Evolutionary conservation across 1,140 invertebrate genomes (phyloP).

Genomic region (Macrobrachium nipponense): DNA sequence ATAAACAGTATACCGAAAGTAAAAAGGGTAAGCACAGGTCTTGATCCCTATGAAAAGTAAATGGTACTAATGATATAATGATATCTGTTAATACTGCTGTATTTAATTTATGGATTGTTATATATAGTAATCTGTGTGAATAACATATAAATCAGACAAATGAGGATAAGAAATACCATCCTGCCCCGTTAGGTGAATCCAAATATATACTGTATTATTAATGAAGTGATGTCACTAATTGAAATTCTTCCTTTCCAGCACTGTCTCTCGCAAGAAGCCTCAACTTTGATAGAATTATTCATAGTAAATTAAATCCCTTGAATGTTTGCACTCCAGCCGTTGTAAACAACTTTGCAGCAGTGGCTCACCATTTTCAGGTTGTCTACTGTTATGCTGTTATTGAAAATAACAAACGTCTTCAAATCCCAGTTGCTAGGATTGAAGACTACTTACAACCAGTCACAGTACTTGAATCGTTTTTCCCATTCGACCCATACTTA

Average conservation of each 20-base stretch:
- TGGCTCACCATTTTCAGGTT: slow-evolving; percentile 87
- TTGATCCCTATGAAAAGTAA: not conserved
- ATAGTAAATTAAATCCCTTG: slow-evolving; percentile 87
- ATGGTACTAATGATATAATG: not conserved
- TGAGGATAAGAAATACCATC: too few species aligned
- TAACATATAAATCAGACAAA: not conserved
- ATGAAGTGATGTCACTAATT: not conserved
- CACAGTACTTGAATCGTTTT: slow-evolving; percentile 75
- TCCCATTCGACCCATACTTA: slow-evolving; percentile 85
- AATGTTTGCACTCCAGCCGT: slow-evolving; percentile 81
- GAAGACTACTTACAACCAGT: not conserved
- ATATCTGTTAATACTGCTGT: not conserved
- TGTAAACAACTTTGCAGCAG: slow-evolving; percentile 84
- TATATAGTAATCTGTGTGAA: not conserved
- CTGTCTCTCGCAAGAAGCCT: slow-evolving; percentile 68
- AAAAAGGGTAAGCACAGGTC: slow-evolving; percentile 70
- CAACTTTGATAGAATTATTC: slow-evolving; percentile 86
- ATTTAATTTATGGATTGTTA: not conserved
- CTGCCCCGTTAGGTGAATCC: too few species aligned
- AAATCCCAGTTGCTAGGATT: slow-evolving; percentile 34
- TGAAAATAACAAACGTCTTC: slow-evolving; percentile 78
- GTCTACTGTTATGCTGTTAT: slow-evolving; percentile 93
- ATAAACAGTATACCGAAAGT: slow-evolving; percentile 82
- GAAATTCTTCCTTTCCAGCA: slow-evolving; percentile 1
- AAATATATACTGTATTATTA: not conserved